Evolutionary conservation across 2,797 vertebrate species (phyloP).

Genomic region (Carcharodon carcharias): DNA sequence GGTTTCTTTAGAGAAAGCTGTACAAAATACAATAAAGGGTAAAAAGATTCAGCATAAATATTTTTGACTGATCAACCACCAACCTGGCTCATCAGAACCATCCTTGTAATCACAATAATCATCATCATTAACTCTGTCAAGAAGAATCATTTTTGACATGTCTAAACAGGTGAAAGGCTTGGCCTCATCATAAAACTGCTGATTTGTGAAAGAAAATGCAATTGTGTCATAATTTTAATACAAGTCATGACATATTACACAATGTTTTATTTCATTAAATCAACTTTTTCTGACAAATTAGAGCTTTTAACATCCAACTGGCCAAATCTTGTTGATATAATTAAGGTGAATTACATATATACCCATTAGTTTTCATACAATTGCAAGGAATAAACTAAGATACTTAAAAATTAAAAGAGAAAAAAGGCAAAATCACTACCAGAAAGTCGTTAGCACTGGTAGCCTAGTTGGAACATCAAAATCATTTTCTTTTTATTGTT

Average conservation of each 20-base stretch:
- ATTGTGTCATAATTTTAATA: slow-evolving; percentile 11
- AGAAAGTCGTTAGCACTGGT: not conserved
- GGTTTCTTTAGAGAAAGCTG: not conserved
- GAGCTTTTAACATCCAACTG: not conserved
- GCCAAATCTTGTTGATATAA: not conserved
- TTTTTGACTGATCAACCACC: not conserved
- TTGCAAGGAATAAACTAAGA: not conserved
- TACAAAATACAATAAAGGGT: not conserved
- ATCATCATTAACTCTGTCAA: slow-evolving; percentile 30
- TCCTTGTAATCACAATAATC: slow-evolving; percentile 37
- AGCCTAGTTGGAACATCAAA: not conserved
- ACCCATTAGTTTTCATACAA: not conserved
- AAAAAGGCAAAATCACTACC: not conserved
- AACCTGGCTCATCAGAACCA: slow-evolving; percentile 30
- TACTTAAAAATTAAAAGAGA: not conserved
- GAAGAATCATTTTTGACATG: slow-evolving; percentile 5
- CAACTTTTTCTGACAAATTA: not conserved
- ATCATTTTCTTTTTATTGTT: not conserved
- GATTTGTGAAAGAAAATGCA: not conserved
- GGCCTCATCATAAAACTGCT: slow-evolving; percentile 18
- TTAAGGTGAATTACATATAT: not conserved
- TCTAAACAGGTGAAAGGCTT: slow-evolving; percentile 1
- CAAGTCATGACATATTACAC: not conserved
- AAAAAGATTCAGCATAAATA: not conserved
- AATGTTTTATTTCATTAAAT: not conserved